Conservation (phyloP, 2,888 invertebrate species). For the Brassicogethes aeneus region DNA sequence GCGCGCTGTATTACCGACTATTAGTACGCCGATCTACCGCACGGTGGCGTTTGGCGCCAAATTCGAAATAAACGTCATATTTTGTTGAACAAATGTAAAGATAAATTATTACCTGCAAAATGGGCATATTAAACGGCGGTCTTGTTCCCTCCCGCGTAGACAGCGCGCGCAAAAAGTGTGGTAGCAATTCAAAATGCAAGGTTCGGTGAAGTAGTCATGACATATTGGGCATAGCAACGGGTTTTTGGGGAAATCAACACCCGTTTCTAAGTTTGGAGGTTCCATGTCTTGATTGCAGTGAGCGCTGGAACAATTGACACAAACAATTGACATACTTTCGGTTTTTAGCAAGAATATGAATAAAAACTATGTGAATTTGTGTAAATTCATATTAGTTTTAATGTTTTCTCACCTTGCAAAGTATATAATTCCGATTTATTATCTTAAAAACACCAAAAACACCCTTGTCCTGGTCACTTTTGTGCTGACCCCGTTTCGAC, state of each 20-base stretch:
- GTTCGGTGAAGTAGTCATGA: slow-evolving; percentile 59
- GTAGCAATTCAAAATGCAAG: slow-evolving; percentile 58
- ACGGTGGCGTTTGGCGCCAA: not conserved
- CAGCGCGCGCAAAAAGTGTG: slow-evolving; percentile 64
- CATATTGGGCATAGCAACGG: slow-evolving; percentile 59
- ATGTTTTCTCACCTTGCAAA: too few species aligned
- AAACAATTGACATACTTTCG: too few species aligned
- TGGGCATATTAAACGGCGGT: slow-evolving; percentile 55
- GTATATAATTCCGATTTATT: too few species aligned
- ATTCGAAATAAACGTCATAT: not conserved
- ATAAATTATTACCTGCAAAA: slow-evolving; percentile 51
- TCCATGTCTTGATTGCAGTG: slow-evolving; percentile 33
- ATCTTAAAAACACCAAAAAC: too few species aligned
- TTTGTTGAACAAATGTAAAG: not conserved
- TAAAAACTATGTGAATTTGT: too few species aligned
- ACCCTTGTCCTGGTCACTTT: too few species aligned
- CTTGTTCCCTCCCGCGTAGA: slow-evolving; percentile 51
- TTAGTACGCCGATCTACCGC: not conserved
- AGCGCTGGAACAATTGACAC: slow-evolving; percentile 15
- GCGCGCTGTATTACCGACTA: too few species aligned
- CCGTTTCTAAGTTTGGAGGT: slow-evolving; percentile 32
- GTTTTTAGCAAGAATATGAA: too few species aligned
- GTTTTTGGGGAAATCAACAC: slow-evolving; percentile 43
- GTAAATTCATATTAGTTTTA: too few species aligned
- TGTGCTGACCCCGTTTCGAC: too few species aligned